Percentiles rank a stretch among this genome's conserved stretches.
These are phyloP conservation scores for Tenebrosternarchus preto DNA, from an alignment of 2,113 vertebrate species.

Conservation along the genomic window DNA sequence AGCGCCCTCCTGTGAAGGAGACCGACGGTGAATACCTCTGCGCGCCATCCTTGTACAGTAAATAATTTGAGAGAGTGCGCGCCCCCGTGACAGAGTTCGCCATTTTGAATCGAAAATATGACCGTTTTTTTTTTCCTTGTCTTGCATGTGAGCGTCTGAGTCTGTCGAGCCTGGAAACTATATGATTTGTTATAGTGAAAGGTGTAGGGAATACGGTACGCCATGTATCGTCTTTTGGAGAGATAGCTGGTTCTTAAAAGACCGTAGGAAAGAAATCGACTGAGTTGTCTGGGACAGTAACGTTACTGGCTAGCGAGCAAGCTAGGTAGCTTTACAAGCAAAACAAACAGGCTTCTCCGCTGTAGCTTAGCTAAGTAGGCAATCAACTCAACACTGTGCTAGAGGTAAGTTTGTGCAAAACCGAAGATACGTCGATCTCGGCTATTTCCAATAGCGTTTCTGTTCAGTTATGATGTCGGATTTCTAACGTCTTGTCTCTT, in stretches of 20 bases:
- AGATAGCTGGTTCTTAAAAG: conserved; percentile 31
- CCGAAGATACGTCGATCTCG: not conserved
- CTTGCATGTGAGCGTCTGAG: conserved; percentile 68
- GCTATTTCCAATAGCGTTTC: not conserved
- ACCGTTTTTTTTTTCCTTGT: conserved; percentile 70
- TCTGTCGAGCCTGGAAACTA: conserved; percentile 26
- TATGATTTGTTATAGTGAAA: too few relatives aligned
- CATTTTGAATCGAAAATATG: conserved; percentile 80
- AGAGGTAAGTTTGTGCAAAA: conserved; percentile 32
- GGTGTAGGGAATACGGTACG: not conserved
- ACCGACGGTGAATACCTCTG: not conserved
- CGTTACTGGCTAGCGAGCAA: not conserved
- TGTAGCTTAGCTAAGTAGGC: not conserved
- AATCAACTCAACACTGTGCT: conserved; percentile 9
- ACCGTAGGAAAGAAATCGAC: not conserved
- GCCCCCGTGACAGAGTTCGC: conserved; percentile 63
- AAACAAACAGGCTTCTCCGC: conserved; percentile 31
- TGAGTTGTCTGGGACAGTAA: not conserved
- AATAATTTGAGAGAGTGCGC: conserved; percentile 28
- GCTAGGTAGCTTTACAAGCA: conserved; percentile 27
- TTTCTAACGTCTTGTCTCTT: not conserved
- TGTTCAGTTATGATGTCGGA: not conserved
- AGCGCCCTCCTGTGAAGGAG: conserved; percentile 39
- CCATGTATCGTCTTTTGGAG: conserved; percentile 14
- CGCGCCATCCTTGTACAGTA: conserved; percentile 10